Conservation (phyloP, 2,888 invertebrate species). For the Lutraria lutraria region DNA sequence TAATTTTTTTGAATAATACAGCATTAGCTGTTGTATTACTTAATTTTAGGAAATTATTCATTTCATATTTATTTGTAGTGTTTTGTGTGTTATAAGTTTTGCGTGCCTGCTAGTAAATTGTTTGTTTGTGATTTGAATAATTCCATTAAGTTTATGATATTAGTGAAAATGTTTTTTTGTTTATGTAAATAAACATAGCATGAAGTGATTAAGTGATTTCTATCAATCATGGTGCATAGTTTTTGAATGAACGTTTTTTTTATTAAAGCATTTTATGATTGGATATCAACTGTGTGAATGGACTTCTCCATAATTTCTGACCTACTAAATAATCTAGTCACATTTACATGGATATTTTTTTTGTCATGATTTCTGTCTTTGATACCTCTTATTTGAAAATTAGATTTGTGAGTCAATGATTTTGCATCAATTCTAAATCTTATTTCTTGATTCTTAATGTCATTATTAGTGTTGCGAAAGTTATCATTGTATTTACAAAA, state of each 20-base stretch:
- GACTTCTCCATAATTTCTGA: neutral
- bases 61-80: neutral
- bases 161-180: neutral
- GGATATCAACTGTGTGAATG: neutral
- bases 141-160: neutral
- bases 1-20: neutral
- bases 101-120: neutral
- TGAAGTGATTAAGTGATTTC: neutral
- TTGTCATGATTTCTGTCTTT: neutral
- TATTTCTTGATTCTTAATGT: neutral
- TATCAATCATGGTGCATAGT: neutral
- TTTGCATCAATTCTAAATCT: neutral
- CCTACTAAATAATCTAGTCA: constrained; percentile 1
- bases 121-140: neutral
- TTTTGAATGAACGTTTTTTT: neutral
- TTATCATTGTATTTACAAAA: constrained; percentile 14
- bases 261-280: neutral
- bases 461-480: neutral
- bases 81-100: neutral
- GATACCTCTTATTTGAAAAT: neutral
- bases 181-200: neutral
- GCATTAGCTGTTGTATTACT: neutral
- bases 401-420: neutral
- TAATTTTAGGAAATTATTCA: neutral
- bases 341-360: neutral